Conservation (phyloP, 2,113 vertebrate species). For the Hemichromis elongatus region DNA sequence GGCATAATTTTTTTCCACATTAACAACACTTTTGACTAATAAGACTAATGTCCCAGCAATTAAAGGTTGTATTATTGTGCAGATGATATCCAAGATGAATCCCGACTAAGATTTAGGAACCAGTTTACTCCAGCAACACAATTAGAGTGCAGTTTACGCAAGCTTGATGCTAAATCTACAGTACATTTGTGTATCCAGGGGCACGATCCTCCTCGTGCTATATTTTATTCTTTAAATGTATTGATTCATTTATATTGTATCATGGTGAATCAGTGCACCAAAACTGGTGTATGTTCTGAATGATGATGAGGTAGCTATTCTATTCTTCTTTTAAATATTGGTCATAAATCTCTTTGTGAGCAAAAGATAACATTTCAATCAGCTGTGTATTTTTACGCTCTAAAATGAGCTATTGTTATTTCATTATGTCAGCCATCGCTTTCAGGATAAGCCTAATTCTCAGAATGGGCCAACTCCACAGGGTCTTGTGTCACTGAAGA, state of each 20-base stretch:
- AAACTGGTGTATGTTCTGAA: background rate
- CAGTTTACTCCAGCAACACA: background rate
- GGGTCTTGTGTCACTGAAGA: background rate
- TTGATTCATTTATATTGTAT: background rate
- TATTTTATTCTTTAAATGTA: background rate
- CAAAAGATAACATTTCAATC: background rate
- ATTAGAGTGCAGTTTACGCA: background rate
- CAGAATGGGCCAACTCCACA: fast-evolving
- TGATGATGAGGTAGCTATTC: background rate
- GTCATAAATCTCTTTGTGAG: background rate
- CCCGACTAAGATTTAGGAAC: too few relatives aligned
- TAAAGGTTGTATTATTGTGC: background rate
- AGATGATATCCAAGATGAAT: background rate
- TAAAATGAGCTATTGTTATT: background rate
- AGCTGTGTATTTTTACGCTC: too few relatives aligned
- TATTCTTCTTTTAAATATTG: background rate
- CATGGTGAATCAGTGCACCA: background rate
- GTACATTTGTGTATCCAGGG: background rate
- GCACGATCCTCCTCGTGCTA: background rate
- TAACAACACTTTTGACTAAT: background rate
- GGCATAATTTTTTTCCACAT: background rate
- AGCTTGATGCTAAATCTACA: background rate
- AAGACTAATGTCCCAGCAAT: background rate
- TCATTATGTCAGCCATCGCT: background rate
- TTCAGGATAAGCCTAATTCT: background rate